Base-by-base conservation (phyloP, 1,140 invertebrate species). In the Drosophila watanabei region DNA sequence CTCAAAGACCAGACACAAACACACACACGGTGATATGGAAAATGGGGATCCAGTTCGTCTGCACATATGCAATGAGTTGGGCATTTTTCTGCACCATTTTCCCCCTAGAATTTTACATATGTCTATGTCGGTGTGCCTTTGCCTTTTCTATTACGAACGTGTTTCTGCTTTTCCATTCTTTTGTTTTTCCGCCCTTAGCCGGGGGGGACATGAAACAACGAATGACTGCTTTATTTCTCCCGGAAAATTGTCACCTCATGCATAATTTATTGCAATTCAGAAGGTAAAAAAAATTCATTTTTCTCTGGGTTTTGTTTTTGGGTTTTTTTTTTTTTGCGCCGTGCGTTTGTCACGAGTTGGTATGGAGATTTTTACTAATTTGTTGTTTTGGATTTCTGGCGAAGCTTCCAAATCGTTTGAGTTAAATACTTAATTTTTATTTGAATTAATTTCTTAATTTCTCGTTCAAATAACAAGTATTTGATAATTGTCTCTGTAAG, bases 221-320 rank as follows among this genome's bases (percentile, higher is more conserved):
- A 49, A 18, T 3, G 54, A 16, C 5, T 56, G 28, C 16, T 80
- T 32, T 56, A 68, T 70, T 68, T 71, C 63, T 69, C 32, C 64
- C 24, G 69, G 69, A 86, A 90, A 90, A 90, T 90, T 89, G 79
- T 90, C 79, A 68, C 76, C 87, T 90, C 86, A 90, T 90, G 87
- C 86, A 90, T 90, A 90, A 90, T 90, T 90, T 90, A 90, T 90
- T 82, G 79, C 86, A 90, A 82, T 90, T 76, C 71, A 54, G 46
- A 60, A 80, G 79, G 82, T 90, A 90, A 69, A 69, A 69, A 69
- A 90, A 90, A 82, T 86, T 90, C 75, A 71, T 76, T 73, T 90
- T 90, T 75, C 72, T 76, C 24, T 64, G n/a, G n/a, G n/a, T 57
- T 54, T 52, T 20, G 1, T 20, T 10, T 33, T 18, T 16, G 9